phyloP scores from a whole-genome alignment of 2,797 vertebrate species.

The Parotocinclus haroldoi region DNA sequence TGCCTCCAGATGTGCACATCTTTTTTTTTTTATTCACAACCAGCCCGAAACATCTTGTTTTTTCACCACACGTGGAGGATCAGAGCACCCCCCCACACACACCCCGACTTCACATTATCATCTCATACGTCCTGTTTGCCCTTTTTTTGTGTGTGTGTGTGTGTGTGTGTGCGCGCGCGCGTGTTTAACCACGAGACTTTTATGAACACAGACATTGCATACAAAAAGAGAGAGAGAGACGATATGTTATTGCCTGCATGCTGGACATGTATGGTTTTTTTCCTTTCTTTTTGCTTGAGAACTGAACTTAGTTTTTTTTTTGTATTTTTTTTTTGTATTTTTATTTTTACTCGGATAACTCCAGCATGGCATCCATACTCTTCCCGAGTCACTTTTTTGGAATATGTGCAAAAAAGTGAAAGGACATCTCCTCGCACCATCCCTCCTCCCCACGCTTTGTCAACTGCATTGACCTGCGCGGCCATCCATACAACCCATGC shows the following conservation, averaged over 20 bases:
- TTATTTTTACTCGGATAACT: conserved; percentile 81
- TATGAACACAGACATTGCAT: conserved; percentile 65
- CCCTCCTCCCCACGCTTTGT: conserved; percentile 64
- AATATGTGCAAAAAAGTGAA: conserved; percentile 90
- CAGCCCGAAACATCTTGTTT: conserved; percentile 73
- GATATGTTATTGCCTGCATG: conserved; percentile 94
- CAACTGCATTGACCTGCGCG: conserved; percentile 82
- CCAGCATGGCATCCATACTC: conserved; percentile 93
- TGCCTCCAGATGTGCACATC: conserved; percentile 64
- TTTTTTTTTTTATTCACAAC: conserved; percentile 67
- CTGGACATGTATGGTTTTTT: conserved; percentile 95
- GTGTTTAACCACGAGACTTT: conserved; percentile 74
- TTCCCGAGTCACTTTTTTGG: conserved; percentile 93
- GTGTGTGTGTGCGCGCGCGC: too few relatives aligned
- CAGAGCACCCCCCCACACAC: conserved; percentile 69
- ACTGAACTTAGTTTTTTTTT: conserved; percentile 55
- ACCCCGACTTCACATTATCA: conserved; percentile 74
- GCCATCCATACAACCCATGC: conserved; percentile 76
- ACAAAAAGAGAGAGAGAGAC: conserved; percentile 64
- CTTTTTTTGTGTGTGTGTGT: conserved; percentile 56
- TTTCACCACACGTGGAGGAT: conserved; percentile 82
- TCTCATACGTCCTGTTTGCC: conserved; percentile 85
- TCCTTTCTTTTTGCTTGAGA: conserved; percentile 49
- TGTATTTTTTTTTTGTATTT: conserved; percentile 60
- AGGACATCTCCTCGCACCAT: conserved; percentile 66